phyloP scores from a whole-genome alignment of 2,888 invertebrate species.

The Flabesymbios commensalis region DNA sequence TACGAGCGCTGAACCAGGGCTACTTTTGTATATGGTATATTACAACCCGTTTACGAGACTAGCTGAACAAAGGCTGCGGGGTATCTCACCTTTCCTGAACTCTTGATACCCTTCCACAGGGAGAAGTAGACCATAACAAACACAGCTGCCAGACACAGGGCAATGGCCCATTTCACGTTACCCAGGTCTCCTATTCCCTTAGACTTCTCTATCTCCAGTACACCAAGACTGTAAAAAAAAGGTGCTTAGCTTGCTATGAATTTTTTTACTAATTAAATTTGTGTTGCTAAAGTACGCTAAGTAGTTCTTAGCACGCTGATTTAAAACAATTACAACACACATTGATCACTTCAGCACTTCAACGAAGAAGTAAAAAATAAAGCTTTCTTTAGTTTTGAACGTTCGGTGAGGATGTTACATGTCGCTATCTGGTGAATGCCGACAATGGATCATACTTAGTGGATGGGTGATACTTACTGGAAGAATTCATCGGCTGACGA shows the following conservation, averaged over 20 bases:
- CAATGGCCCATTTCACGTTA: slow-evolving; percentile 55
- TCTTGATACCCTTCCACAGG: slow-evolving; percentile 62
- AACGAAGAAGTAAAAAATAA: too few relatives aligned
- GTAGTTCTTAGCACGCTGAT: too few relatives aligned
- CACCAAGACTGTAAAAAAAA: slow-evolving; percentile 42
- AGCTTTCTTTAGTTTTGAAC: too few relatives aligned
- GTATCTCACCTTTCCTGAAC: slow-evolving; percentile 60
- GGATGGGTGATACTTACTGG: slow-evolving; percentile 36
- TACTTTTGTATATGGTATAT: too few relatives aligned
- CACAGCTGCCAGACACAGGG: slow-evolving; percentile 54
- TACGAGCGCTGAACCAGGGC: too few relatives aligned
- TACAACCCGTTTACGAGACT: too few relatives aligned
- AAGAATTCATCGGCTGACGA: slow-evolving; percentile 51
- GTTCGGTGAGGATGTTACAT: too few relatives aligned
- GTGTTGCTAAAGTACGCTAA: background rate
- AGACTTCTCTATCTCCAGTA: slow-evolving; percentile 52
- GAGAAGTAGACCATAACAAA: slow-evolving; percentile 62
- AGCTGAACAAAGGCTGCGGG: too few relatives aligned
- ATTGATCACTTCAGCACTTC: too few relatives aligned
- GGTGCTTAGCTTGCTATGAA: background rate
- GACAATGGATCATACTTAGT: background rate
- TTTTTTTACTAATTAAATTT: background rate
- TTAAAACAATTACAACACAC: too few relatives aligned
- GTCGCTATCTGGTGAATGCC: too few relatives aligned
- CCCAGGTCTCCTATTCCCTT: slow-evolving; percentile 53